Conservation (phyloP, 2,888 invertebrate species). For the Phorcus lineatus region DNA sequence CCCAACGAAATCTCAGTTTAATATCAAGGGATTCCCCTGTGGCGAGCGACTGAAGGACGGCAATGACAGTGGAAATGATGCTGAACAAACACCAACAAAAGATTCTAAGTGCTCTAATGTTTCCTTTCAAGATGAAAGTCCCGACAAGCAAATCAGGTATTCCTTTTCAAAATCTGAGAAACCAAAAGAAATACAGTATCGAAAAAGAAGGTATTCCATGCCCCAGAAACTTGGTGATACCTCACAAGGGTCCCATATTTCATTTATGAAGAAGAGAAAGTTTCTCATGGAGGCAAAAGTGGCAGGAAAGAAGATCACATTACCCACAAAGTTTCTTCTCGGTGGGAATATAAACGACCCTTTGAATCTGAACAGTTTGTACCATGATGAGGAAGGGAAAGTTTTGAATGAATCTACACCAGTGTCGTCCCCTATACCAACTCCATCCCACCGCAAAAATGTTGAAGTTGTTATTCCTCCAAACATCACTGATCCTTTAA, state of each 20-base stretch:
- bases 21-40: constrained; percentile 58
- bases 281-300: constrained; percentile 30
- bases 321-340: constrained; percentile 93
- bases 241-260: constrained; percentile 12
- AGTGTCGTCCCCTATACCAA: constrained; percentile 91
- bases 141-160: not conserved
- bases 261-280: constrained; percentile 37
- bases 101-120: not conserved
- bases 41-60: constrained; percentile 76
- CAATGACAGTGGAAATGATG: not conserved
- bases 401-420: constrained; percentile 89
- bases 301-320: constrained; percentile 78
- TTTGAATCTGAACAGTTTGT: constrained; percentile 92
- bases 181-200: not conserved
- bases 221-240: constrained; percentile 14
- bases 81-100: not conserved
- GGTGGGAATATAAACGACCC: constrained; percentile 98
- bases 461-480: constrained; percentile 94
- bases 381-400: constrained; percentile 73
- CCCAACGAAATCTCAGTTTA: constrained; percentile 64
- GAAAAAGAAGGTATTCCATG: constrained; percentile 18
- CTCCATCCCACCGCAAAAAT: constrained; percentile 84
- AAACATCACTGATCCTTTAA: constrained; percentile 93
- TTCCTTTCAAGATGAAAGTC: constrained; percentile 1
- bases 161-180: not conserved